Percentiles rank a stretch among this genome's conserved stretches.
These are phyloP conservation scores for Ceratotherium simum DNA, from an alignment of 2,113 vertebrate species.

Conservation along the genomic window DNA sequence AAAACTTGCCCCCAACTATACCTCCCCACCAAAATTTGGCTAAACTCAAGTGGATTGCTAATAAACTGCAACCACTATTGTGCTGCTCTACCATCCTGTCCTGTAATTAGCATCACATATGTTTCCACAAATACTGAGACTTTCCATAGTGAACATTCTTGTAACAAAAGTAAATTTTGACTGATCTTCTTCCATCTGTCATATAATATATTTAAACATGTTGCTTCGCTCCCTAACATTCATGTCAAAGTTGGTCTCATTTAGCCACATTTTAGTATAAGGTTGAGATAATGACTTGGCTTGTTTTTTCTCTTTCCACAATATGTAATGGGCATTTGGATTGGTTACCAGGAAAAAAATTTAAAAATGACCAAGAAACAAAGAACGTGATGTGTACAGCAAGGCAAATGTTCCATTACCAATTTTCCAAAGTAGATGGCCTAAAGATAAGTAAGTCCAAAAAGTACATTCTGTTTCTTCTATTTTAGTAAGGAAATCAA, in stretches of 20 bases:
- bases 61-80: neutral
- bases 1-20: neutral
- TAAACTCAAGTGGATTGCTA: neutral
- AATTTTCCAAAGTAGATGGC: neutral
- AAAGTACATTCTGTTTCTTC: neutral
- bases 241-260: neutral
- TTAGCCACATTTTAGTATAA: neutral
- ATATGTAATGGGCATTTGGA: neutral
- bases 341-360: neutral
- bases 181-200: conserved; percentile 4
- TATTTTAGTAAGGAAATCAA: neutral
- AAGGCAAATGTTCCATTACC: neutral
- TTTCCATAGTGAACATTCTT: conserved; percentile 10
- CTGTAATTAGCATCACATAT: neutral
- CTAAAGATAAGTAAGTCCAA: neutral
- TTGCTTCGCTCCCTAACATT: conserved; percentile 32
- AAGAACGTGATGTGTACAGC: neutral
- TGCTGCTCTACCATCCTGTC: neutral
- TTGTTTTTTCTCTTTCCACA: neutral
- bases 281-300: neutral
- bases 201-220: neutral
- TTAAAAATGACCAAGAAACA: neutral
- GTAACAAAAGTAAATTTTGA: neutral
- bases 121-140: neutral
- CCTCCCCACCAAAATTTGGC: neutral